phyloP scores from a whole-genome alignment of 2,888 invertebrate genomes.

The Plebejus anna region DNA sequence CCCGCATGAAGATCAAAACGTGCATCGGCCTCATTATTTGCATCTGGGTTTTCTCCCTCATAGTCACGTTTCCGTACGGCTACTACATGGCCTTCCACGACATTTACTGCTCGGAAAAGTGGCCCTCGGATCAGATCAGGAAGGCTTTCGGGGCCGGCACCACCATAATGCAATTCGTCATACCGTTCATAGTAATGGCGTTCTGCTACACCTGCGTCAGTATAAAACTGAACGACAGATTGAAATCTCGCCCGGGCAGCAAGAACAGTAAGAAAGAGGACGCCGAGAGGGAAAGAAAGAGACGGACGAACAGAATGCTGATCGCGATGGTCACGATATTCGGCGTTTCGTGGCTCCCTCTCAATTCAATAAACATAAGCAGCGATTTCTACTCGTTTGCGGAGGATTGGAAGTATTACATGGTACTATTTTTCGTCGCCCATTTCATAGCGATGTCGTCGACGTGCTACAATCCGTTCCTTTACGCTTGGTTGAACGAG shows the following conservation, averaged over 20 bases:
- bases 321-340: constrained; percentile 95
- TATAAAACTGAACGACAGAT: constrained; percentile 85
- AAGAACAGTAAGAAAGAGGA: constrained; percentile 88
- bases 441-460: constrained; percentile 96
- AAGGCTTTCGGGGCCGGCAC: constrained; percentile 88
- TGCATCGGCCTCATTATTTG: constrained; percentile 87
- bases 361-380: constrained; percentile 89
- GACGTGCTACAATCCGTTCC: constrained; percentile 95
- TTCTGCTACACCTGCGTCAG: constrained; percentile 93
- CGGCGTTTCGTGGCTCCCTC: constrained; percentile 90
- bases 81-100: constrained; percentile 85
- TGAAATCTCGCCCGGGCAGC: constrained; percentile 86
- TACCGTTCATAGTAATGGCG: constrained; percentile 92
- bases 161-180: constrained; percentile 89
- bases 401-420: constrained; percentile 85
- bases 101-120: constrained; percentile 84
- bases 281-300: constrained; percentile 88
- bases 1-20: constrained; percentile 87
- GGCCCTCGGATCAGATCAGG: constrained; percentile 87
- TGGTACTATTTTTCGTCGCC: constrained; percentile 87
- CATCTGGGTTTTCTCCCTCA: constrained; percentile 90
- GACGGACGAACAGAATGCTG: constrained; percentile 92
- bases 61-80: constrained; percentile 91
- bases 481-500: constrained; percentile 97
- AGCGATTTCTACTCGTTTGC: constrained; percentile 83